Percentiles rank a stretch among this genome's conserved stretches.
Conservation (phyloP, 2,888 invertebrate genomes). For the Drosophila quinaria region DNA sequence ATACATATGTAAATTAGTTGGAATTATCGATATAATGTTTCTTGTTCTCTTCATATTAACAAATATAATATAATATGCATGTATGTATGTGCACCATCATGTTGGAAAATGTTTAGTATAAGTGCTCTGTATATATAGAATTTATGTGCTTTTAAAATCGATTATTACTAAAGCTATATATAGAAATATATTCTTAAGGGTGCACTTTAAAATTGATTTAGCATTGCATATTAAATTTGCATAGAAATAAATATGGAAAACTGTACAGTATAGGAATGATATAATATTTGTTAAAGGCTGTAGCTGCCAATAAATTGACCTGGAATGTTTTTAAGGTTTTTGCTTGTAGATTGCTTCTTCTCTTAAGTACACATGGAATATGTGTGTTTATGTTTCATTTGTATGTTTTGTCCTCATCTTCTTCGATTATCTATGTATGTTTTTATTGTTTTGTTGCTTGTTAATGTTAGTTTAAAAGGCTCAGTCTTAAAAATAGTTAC, state of each 20-base stretch:
- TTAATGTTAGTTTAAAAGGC: conserved; percentile 18
- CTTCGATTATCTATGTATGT: neutral
- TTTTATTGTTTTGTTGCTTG: neutral
- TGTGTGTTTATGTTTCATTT: conserved; percentile 2
- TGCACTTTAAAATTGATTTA: conserved; percentile 21
- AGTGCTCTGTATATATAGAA: neutral
- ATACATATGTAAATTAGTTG: conserved; percentile 26
- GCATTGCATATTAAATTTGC: conserved; percentile 10
- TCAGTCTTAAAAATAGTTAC: conserved; percentile 62
- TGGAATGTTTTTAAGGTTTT: conserved; percentile 34
- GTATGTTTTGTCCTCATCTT: neutral
- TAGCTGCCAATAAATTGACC: conserved; percentile 20
- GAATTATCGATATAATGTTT: conserved; percentile 7
- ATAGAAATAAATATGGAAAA: conserved; percentile 15
- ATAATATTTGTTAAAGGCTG: neutral
- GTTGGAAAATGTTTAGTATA: conserved; percentile 12
- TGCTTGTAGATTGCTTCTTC: conserved; percentile 27
- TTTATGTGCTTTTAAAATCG: conserved; percentile 41
- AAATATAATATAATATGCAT: neutral
- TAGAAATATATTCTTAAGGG: conserved; percentile 10
- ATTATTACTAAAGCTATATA: conserved; percentile 24
- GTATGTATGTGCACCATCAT: conserved; percentile 13
- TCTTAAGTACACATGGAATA: conserved; percentile 21
- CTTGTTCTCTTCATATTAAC: conserved; percentile 8
- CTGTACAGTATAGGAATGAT: neutral